These are phyloP conservation scores for Mylabris phalerata DNA, from an alignment of 1,140 invertebrate species.

Conservation along the genomic window DNA sequence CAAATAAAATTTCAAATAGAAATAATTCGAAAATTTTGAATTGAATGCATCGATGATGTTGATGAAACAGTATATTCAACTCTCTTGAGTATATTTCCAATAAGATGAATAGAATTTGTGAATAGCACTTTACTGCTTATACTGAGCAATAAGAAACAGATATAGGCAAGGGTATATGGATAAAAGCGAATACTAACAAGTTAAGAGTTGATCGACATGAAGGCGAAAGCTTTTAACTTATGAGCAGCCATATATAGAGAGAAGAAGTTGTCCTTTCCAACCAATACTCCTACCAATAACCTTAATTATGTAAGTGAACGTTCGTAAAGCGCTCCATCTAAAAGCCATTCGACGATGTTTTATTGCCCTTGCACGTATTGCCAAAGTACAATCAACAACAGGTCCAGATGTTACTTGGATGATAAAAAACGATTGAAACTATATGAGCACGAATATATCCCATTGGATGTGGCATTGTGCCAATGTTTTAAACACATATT, in stretches of 20 bases:
- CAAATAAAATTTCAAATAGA: constrained; percentile 2
- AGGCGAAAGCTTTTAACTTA: constrained; percentile 24
- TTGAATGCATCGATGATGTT: no score
- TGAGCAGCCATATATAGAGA: constrained; percentile 10
- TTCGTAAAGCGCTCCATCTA: constrained; percentile 20
- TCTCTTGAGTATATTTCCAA: background rate
- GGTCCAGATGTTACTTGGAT: constrained; percentile 15
- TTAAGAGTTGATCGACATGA: constrained; percentile 21
- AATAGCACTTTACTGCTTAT: background rate
- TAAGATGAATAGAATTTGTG: background rate
- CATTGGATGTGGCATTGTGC: constrained; percentile 6
- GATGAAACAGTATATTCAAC: no score
- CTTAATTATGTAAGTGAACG: constrained; percentile 23
- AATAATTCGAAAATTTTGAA: background rate
- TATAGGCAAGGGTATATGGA: background rate
- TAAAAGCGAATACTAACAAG: constrained; percentile 26
- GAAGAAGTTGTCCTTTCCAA: no score
- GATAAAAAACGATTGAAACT: constrained; percentile 11
- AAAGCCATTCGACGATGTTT: constrained; percentile 22
- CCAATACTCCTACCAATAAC: constrained; percentile 15
- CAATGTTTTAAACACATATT: constrained; percentile 16
- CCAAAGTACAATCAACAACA: constrained; percentile 18
- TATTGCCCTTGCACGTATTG: constrained; percentile 13
- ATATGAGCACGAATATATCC: constrained; percentile 7
- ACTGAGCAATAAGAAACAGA: constrained; percentile 7